Evolutionary conservation across 2,797 vertebrate genomes (phyloP).

Genomic region (Sphaeramia orbicularis): DNA sequence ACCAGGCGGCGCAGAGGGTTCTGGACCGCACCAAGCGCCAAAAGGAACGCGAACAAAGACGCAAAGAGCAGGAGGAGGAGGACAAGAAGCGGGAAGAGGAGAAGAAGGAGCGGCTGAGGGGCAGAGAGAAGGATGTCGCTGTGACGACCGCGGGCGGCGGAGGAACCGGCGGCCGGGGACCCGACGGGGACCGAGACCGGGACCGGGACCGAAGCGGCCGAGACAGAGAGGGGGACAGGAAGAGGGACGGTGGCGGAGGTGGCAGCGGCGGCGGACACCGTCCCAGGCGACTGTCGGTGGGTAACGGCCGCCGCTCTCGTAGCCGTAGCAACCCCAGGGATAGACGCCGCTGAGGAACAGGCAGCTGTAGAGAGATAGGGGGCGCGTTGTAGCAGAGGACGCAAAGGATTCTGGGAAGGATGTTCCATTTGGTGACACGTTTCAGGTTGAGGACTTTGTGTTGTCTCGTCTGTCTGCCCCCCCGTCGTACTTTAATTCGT

Average conservation of each 20-base stretch:
- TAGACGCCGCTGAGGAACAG: conserved; percentile 83
- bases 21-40: conserved; percentile 88
- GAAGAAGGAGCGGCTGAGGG: conserved; percentile 79
- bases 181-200: conserved; percentile 3
- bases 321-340: conserved; percentile 92
- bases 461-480: conserved; percentile 41
- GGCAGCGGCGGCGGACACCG: conserved; percentile 68
- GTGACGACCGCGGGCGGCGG: conserved; percentile 47
- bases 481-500: conserved; percentile 52
- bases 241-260: conserved; percentile 78
- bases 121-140: conserved; percentile 82
- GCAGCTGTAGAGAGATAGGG: conserved; percentile 18
- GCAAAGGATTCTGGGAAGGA: conserved; percentile 25
- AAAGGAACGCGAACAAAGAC: conserved; percentile 88
- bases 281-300: conserved; percentile 75
- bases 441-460: conserved; percentile 22
- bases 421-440: background rate
- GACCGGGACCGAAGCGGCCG: conserved; percentile 23
- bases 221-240: conserved; percentile 78
- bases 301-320: conserved; percentile 83
- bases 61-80: conserved; percentile 87
- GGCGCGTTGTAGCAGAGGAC: background rate
- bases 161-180: conserved; percentile 14
- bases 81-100: conserved; percentile 86
- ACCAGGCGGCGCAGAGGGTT: conserved; percentile 86